Base-by-base conservation (phyloP, 1,140 invertebrate species). In the Neodiprion virginianus region DNA sequence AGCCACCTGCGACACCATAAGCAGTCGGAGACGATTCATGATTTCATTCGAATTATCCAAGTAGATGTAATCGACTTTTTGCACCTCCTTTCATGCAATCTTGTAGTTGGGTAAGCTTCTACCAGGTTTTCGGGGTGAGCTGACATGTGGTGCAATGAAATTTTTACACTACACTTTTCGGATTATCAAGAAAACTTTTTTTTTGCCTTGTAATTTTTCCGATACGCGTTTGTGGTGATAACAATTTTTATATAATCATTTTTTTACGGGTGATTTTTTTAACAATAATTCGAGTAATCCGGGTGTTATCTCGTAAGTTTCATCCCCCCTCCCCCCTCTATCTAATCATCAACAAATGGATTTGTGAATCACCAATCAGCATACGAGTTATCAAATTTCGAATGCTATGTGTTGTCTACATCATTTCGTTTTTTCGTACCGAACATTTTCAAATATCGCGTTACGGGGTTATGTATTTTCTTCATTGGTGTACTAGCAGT, bases 1-100 rank as follows among this genome's bases (percentile, higher is more conserved):
- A 17, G 17, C 17, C 17, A 17, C 17, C 17, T 17, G 17, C 17
- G 17, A 17, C 17, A 0, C 17, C 17, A 17, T 17, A 17, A 17
- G 17, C 17, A 17, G 17, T 17, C 17, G 17, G 17, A 17, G 17
- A 17, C 17, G 75, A 23, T 82, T 81, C 17, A 84, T 76, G 17
- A 86, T 65, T 77, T 86, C 84, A 75, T 85, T 83, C 21, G 80
- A 76, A 79, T 86, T 78, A 77, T 85, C 76, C 79, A 78, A 86
- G 76, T 83, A 85, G 67, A 79, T 79, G 77, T 83, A 80, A 74
- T 79, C 78, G 1, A 53, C 14, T 53, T 14, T 53, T 14, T 53
- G 50, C 14, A 10, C 50, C 10, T 14, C 50, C 14, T 53, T 53
- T 53, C 50, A 14, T 53, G 50, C 50, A 53, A 53, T 53, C 14